phyloP scores from a whole-genome alignment of 2,113 vertebrate genomes.

The Perognathus longimembris region DNA sequence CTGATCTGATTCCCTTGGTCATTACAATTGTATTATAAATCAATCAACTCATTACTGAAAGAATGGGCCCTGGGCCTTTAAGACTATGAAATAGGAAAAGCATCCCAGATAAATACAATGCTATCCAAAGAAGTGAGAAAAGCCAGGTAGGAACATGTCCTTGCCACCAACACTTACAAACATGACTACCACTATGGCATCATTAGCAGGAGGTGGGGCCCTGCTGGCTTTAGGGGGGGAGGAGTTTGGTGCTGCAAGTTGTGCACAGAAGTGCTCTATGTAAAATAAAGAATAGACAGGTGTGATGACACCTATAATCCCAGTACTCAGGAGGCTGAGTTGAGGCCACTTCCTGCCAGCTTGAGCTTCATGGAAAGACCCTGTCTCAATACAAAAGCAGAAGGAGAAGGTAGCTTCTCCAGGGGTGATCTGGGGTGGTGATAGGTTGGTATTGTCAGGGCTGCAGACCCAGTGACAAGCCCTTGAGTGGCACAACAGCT shows the following conservation, averaged over 20 bases:
- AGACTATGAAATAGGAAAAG: not conserved
- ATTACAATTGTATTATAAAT: not conserved
- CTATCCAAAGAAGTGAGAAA: not conserved
- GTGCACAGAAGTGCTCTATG: not conserved
- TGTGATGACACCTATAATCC: too few species aligned
- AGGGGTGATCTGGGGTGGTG: not conserved
- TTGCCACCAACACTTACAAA: not conserved
- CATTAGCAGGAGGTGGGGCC: accelerated
- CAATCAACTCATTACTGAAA: not conserved
- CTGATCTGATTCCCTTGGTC: not conserved
- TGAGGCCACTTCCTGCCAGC: too few species aligned
- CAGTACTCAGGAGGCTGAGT: too few species aligned
- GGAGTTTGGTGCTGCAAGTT: not conserved
- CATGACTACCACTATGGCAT: too few species aligned
- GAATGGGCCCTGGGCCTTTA: not conserved
- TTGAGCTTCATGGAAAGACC: too few species aligned
- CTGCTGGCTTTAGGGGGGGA: not conserved
- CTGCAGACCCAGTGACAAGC: not conserved
- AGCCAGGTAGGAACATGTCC: too few species aligned
- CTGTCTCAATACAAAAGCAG: not conserved
- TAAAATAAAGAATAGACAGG: not conserved
- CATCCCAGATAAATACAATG: not conserved
- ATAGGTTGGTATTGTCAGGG: not conserved
- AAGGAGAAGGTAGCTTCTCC: not conserved
- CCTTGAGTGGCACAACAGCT: not conserved